These are phyloP conservation scores for Acanthurus lineatus DNA, from an alignment of 2,797 vertebrate species.

Conservation along the genomic window DNA sequence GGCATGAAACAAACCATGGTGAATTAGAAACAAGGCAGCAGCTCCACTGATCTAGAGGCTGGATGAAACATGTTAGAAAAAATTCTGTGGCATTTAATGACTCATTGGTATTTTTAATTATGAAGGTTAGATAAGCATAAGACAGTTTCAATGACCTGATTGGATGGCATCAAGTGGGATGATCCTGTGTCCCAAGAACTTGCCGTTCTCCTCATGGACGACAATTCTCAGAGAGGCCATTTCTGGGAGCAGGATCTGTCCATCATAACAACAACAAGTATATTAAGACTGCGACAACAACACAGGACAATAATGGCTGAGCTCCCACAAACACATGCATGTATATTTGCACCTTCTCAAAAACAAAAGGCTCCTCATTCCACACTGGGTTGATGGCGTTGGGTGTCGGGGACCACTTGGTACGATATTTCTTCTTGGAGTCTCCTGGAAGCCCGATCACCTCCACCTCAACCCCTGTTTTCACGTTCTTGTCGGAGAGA, in stretches of 20 bases:
- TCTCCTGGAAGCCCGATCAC: conserved; percentile 94
- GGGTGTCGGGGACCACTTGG: conserved; percentile 89
- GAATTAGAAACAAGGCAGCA: conserved; percentile 47
- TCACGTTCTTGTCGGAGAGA: conserved; percentile 93
- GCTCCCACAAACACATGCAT: not conserved
- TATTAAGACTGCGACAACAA: conserved; percentile 13
- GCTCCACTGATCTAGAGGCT: conserved; percentile 29
- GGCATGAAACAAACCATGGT: conserved; percentile 46
- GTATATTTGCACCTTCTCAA: conserved; percentile 91
- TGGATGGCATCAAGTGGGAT: conserved; percentile 93
- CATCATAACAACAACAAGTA: conserved; percentile 34
- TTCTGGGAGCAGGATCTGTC: conserved; percentile 94
- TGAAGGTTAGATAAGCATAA: conserved; percentile 34
- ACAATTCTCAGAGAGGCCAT: conserved; percentile 93
- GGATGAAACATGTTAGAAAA: conserved; percentile 22
- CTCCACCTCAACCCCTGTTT: conserved; percentile 95
- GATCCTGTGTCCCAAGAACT: conserved; percentile 96
- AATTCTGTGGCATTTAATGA: conserved; percentile 25
- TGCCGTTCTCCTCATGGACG: conserved; percentile 94
- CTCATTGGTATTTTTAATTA: conserved; percentile 37
- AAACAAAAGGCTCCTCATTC: conserved; percentile 97
- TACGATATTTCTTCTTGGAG: conserved; percentile 94
- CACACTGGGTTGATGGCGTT: conserved; percentile 97
- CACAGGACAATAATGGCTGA: not conserved
- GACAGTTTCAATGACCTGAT: conserved; percentile 85